phyloP scores from a whole-genome alignment of 2,113 vertebrate species.

The Diadophis punctatus region DNA sequence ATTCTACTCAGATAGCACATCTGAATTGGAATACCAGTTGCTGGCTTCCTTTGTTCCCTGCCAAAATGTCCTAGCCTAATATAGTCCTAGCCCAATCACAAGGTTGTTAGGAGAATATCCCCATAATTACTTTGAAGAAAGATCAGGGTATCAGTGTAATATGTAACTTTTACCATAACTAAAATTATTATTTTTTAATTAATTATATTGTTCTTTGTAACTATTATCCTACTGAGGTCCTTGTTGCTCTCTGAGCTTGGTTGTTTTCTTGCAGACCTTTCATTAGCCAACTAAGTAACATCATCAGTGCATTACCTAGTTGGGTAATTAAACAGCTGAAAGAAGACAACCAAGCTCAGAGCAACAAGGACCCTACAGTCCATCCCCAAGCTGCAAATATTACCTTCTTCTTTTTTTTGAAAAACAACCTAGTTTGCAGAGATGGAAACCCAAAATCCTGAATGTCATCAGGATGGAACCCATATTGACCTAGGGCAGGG shows the following conservation, averaged over 20 bases:
- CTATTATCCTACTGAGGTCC: background rate
- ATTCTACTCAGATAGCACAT: background rate
- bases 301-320: no score
- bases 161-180: background rate
- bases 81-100: background rate
- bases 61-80: background rate
- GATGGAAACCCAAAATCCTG: background rate
- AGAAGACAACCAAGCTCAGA: no score
- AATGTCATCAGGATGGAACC: background rate
- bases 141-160: background rate
- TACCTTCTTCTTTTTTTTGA: no score
- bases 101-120: background rate
- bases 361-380: no score
- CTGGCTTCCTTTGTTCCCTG: background rate
- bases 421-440: background rate
- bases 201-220: background rate
- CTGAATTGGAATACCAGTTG: background rate
- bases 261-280: no score
- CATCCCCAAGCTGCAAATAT: no score
- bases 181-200: background rate
- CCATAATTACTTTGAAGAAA: background rate
- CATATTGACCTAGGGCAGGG: background rate
- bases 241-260: no score
- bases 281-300: no score
- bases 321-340: no score